Conservation (phyloP, 1,140 invertebrate genomes). For the Aphaenogaster rudis region DNA sequence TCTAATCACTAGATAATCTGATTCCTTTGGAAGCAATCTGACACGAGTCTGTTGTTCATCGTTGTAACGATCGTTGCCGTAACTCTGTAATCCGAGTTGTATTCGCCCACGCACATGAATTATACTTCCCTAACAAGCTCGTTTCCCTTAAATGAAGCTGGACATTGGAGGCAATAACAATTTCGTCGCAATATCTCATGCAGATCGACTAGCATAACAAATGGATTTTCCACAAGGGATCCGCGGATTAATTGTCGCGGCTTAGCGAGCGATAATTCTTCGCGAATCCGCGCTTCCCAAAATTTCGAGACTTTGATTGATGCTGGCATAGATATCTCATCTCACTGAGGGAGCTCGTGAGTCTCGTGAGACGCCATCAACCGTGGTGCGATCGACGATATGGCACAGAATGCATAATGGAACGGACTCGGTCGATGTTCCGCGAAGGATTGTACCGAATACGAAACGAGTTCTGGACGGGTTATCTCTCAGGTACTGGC, state of each 20-base stretch:
- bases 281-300: not conserved
- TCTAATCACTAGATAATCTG: not conserved
- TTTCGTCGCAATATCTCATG: constrained; percentile 15
- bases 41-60: not conserved
- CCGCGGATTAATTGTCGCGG: constrained; percentile 21
- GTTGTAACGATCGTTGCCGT: not conserved
- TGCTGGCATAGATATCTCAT: not conserved
- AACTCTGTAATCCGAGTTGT: constrained; percentile 35
- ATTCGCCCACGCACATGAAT: constrained; percentile 19
- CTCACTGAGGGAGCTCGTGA: not conserved
- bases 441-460: constrained; percentile 58
- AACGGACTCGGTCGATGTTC: constrained; percentile 35
- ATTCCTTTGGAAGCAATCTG: constrained; percentile 22
- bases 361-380: constrained; percentile 30
- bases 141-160: constrained; percentile 3
- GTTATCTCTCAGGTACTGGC: constrained; percentile 49
- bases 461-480: constrained; percentile 64
- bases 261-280: not conserved
- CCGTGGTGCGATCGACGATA: constrained; percentile 47
- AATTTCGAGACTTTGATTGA: constrained; percentile 48
- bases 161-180: not conserved
- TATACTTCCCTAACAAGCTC: constrained; percentile 43
- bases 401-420: constrained; percentile 60
- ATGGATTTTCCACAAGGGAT: not conserved
- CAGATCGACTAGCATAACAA: not conserved